phyloP scores from a whole-genome alignment of 2,888 invertebrate species.

The Sphaerophoria taeniata region DNA sequence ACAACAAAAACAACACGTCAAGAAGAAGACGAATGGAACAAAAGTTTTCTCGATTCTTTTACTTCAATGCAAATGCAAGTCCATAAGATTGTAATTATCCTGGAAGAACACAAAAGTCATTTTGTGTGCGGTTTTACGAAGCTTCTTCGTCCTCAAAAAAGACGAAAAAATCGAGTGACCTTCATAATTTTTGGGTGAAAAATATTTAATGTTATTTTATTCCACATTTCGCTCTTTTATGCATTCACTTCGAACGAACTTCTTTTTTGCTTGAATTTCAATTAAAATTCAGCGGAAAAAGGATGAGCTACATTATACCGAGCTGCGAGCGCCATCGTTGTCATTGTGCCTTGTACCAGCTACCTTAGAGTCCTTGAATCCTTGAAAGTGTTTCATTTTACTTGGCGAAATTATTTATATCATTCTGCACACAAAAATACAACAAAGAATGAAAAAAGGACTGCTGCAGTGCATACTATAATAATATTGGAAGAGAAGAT shows the following conservation, averaged over 20 bases:
- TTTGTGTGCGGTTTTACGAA: conserved; percentile 57
- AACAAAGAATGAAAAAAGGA: not conserved
- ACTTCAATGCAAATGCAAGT: conserved; percentile 11
- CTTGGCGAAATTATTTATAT: conserved; percentile 15
- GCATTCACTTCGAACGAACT: conserved; percentile 64
- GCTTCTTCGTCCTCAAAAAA: conserved; percentile 33
- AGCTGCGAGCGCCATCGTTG: not conserved
- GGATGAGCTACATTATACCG: not conserved
- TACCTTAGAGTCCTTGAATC: conserved; percentile 16
- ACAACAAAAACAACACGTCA: too few relatives aligned
- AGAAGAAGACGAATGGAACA: not conserved
- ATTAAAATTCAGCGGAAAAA: conserved; percentile 55
- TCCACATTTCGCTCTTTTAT: conserved; percentile 45
- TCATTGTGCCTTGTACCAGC: not conserved
- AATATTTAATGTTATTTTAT: conserved; percentile 25
- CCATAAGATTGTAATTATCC: conserved; percentile 41
- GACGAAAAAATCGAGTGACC: conserved; percentile 33
- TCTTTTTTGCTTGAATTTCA: conserved; percentile 65
- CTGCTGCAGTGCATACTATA: conserved; percentile 17
- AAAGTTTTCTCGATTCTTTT: conserved; percentile 44
- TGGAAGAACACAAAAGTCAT: conserved; percentile 61
- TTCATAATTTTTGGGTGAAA: conserved; percentile 54
- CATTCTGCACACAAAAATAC: not conserved
- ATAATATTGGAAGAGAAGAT: conserved; percentile 25
- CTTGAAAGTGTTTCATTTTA: conserved; percentile 55